Evolutionary conservation across 1,140 invertebrate genomes (phyloP), one percentile per base, ranked within the genome.

Genomic region (Hestina assimilis): DNA sequence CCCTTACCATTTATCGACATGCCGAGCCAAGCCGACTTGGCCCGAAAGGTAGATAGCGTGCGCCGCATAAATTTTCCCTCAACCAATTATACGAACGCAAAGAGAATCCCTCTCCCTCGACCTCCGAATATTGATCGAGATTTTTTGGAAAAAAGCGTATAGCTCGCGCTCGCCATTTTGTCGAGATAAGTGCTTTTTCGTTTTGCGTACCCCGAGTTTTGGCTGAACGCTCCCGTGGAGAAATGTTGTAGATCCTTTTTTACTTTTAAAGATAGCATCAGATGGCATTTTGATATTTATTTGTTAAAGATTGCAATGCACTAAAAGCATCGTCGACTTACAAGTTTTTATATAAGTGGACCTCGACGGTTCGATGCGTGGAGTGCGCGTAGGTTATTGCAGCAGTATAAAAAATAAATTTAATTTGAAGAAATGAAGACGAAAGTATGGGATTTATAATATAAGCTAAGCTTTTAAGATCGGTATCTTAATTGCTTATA

Each of bases 101-200:
- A 57, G 50, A 56, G 52, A 60, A 66, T 65, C 68, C 65, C 66
- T 73, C 75, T 72, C 65, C 67, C 60, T 66, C 63, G 66, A 67
- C 75, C 70, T 75, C 75, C 69, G 67, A 83, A 85, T 82, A 83
- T 85, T 82, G 82, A 85, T 83, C 78, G 70, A 65, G 72, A 81
- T 81, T 85, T 82, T 84, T 79, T 71, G 58, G 64, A 62, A 76
- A 80, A 80, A 81, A 78, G 66, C 69, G 56, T 63, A 69, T 68
- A 65, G 57, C 59, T 69, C 56, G 58, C 59, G 58, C 61, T 70
- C 74, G 75, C 81, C 75, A 82, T 76, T 79, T 79, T 79, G 72
- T 43, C 28, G 29, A 77, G 79, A 82, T 80, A 76, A 83, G 61
- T 46, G 61, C 66, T 75, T 79, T 78, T 85, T 81, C 69, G 57